Base-by-base conservation (phyloP, 2,888 invertebrate species). In the Drosophila parthenogenetica region DNA sequence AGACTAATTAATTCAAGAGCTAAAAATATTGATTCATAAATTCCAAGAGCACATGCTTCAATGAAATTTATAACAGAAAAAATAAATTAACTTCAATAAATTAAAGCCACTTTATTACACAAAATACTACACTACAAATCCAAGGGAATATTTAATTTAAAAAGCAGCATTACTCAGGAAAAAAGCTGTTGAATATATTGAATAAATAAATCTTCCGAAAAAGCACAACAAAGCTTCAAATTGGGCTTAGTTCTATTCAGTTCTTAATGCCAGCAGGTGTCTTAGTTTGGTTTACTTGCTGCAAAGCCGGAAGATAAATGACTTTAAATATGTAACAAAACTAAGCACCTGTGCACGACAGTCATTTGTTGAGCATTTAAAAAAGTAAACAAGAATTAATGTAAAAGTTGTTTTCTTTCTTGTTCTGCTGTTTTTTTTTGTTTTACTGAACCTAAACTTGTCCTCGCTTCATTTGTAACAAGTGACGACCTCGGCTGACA, bases 361-460 rank as follows among this genome's bases (percentile, higher is more conserved):
- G 66, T 60, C 77, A 79, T 87, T 83, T 85, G 88, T 74, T 72
- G 60, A 51, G 42, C 82, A 70, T 81, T 81, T 72, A 81, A 81
- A 80, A 73, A 72, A 80, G 58, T 71, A 72, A 86, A 80, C 87
- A 83, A 78, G 78, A 77, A 83, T 83, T 83, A 86, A 83, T 86
- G 74, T 66, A 62, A 29, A 46, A 19, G 53, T 39, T 50, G 29
- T 48, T 40, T 51, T 39, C 32, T 16, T 40, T 46, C 14, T 8
- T 29, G 7, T 25, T 25, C 25, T 29, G 8, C 8, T 2, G 0
- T 2, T 2, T 29, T 29, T 29, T 29, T 25, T 14, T 22, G 22
- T 22, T 22, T 5, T 22, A 5, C 22, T 14, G 17, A 45, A 19
- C 53, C 37, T 40, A 46, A 67, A 60, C 65, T 69, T 66, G 67